Evolutionary conservation across 2,888 invertebrate species (phyloP).

Genomic region (Sminthurinus aureus): DNA sequence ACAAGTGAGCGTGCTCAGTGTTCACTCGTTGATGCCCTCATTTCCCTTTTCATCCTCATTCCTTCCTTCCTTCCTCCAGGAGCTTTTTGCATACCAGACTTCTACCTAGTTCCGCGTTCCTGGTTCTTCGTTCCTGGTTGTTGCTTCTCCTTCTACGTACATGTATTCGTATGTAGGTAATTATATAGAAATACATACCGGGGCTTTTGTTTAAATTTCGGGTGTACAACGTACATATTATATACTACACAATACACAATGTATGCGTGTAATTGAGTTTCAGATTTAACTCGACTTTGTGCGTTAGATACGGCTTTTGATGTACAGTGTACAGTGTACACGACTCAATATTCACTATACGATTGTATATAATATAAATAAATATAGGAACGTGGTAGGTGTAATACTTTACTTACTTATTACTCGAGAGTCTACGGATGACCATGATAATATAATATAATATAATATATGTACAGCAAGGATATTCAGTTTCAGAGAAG

Average conservation of each 20-base stretch:
- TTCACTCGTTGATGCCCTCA: not conserved
- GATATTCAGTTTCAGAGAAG: no score
- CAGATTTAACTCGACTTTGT: not conserved
- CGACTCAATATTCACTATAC: no score
- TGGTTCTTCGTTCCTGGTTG: not conserved
- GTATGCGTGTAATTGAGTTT: not conserved
- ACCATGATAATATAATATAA: no score
- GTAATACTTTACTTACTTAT: no score
- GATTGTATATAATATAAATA: no score
- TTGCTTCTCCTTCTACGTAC: not conserved
- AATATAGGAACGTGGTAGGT: no score
- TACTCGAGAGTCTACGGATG: no score
- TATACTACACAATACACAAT: not conserved
- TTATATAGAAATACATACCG: not conserved
- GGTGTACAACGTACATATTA: not conserved
- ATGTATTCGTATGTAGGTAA: not conserved
- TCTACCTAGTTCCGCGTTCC: not conserved
- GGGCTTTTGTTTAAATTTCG: not conserved
- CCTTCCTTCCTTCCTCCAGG: not conserved
- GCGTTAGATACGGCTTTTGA: no score
- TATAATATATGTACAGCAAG: no score
- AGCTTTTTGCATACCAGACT: not conserved
- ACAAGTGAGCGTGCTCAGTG: not conserved
- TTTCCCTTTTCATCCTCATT: conserved; percentile 7
- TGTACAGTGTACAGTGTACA: no score